phyloP scores from a whole-genome alignment of 2,888 invertebrate genomes.

The Heliconius erato region DNA sequence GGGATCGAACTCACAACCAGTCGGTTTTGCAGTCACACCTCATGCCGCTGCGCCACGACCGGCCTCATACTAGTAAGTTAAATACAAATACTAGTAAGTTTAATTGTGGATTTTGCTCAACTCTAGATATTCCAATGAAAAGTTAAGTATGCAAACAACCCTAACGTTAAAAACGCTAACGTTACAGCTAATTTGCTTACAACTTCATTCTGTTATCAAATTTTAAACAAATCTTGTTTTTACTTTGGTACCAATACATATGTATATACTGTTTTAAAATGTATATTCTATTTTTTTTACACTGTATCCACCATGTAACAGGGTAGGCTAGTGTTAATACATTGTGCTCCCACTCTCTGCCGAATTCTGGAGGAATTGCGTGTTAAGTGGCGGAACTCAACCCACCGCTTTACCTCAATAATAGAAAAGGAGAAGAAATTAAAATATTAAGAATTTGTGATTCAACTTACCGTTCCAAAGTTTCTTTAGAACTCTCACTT shows the following conservation, averaged over 20 bases:
- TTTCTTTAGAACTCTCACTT: slow-evolving; percentile 77
- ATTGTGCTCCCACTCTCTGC: too few species aligned
- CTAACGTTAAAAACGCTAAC: slow-evolving; percentile 12
- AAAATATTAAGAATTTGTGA: not conserved
- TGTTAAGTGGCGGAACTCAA: too few species aligned
- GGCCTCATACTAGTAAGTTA: too few species aligned
- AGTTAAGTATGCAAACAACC: slow-evolving; percentile 36
- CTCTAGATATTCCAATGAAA: slow-evolving; percentile 32
- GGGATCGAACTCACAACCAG: too few species aligned
- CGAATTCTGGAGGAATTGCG: too few species aligned
- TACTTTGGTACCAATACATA: not conserved
- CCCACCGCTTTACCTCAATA: too few species aligned
- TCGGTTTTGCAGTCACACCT: too few species aligned
- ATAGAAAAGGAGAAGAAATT: too few species aligned
- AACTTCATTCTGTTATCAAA: not conserved
- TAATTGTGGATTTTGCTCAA: slow-evolving; percentile 13
- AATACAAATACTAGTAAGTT: not conserved
- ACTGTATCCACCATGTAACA: too few species aligned
- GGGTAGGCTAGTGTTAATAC: too few species aligned
- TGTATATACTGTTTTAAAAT: not conserved
- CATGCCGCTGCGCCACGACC: too few species aligned
- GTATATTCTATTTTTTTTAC: too few species aligned
- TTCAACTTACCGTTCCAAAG: slow-evolving; percentile 72
- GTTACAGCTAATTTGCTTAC: slow-evolving; percentile 22
- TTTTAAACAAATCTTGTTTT: not conserved